Evolutionary conservation across 1,140 invertebrate genomes (phyloP).

Genomic region (Drosophila rhopaloa): DNA sequence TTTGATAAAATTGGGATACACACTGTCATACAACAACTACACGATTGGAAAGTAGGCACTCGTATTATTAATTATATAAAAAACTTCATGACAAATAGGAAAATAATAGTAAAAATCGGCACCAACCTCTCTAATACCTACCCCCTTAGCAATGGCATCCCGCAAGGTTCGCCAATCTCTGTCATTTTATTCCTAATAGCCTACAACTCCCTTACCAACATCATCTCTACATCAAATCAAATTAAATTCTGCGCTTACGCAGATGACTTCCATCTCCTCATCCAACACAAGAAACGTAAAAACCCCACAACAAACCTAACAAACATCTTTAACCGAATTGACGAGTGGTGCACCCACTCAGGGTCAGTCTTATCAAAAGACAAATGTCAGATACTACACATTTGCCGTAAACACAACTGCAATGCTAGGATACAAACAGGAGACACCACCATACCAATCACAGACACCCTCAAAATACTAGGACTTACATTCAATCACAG

Average conservation of each 20-base stretch:
- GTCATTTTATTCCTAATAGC: too few relatives aligned
- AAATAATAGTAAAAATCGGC: not conserved
- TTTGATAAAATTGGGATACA: slow-evolving; percentile 9
- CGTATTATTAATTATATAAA: slow-evolving; percentile 4
- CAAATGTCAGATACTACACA: not conserved
- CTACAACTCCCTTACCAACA: too few relatives aligned
- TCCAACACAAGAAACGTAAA: too few relatives aligned
- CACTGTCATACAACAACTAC: not conserved
- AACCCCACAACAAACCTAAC: too few relatives aligned
- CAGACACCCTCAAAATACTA: not conserved
- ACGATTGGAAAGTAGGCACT: slow-evolving; percentile 1
- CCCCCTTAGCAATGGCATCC: too few relatives aligned
- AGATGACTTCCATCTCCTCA: too few relatives aligned
- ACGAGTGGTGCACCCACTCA: not conserved
- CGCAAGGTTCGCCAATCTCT: too few relatives aligned
- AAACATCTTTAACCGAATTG: too few relatives aligned
- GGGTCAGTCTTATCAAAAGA: not conserved
- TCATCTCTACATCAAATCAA: too few relatives aligned
- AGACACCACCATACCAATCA: not conserved
- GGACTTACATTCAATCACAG: not conserved
- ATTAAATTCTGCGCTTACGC: too few relatives aligned
- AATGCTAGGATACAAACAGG: not conserved
- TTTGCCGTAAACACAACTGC: too few relatives aligned
- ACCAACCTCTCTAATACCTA: not conserved
- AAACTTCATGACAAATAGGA: slow-evolving; percentile 5